Evolutionary conservation across 2,113 vertebrate genomes (phyloP).

Genomic region (Cacatua alba): DNA sequence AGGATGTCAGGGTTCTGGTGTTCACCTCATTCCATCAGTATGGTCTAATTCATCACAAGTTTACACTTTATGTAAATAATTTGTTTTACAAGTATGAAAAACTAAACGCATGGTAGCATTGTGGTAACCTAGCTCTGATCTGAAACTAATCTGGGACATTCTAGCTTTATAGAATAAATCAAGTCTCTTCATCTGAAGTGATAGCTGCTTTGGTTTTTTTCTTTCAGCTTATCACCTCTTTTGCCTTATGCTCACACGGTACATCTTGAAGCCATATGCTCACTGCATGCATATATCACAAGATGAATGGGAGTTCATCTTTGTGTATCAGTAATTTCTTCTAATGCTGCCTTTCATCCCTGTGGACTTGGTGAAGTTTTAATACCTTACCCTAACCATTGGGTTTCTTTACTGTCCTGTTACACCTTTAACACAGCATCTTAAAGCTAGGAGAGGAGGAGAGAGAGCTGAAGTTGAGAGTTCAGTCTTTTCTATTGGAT

Average conservation of each 20-base stretch:
- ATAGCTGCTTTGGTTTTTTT: not conserved
- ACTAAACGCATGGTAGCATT: not conserved
- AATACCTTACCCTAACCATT: not conserved
- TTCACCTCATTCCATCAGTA: not conserved
- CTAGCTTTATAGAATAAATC: not conserved
- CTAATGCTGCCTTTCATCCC: not conserved
- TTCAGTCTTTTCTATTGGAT: not conserved
- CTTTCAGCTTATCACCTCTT: not conserved
- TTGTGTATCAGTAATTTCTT: not conserved
- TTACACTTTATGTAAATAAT: not conserved
- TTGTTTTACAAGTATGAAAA: not conserved
- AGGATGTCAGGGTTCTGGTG: not conserved
- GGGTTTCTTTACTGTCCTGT: not conserved
- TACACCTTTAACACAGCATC: not conserved
- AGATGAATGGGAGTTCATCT: not conserved
- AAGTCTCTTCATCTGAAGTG: not conserved
- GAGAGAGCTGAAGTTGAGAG: not conserved
- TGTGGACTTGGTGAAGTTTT: not conserved
- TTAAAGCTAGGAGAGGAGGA: not conserved
- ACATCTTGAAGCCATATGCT: not conserved
- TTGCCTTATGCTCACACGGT: not conserved
- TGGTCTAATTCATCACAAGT: not conserved
- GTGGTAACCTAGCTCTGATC: not conserved
- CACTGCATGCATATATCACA: not conserved
- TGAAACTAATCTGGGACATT: not conserved